A percentile compares a stretch with the other conserved stretches of the same genome.
Evolutionary conservation across 2,113 vertebrate species (phyloP).

Genomic region (Proteles cristata): DNA sequence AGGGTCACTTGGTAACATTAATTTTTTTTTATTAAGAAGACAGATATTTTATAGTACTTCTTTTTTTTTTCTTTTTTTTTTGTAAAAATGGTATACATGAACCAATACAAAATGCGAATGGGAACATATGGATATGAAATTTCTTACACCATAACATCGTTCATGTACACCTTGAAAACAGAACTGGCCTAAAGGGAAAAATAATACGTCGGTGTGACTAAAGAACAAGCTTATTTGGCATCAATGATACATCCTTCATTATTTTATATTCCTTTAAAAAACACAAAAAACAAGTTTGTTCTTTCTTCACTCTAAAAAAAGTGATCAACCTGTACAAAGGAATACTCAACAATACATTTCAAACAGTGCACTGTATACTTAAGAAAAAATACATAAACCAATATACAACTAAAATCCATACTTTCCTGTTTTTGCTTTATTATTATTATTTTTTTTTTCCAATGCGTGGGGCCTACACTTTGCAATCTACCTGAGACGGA

Average conservation of each 20-base stretch:
- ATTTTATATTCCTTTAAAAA: conserved; percentile 82
- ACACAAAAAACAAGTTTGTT: conserved; percentile 88
- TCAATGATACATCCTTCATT: conserved; percentile 84
- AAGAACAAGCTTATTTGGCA: conserved; percentile 91
- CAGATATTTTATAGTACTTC: conserved; percentile 92
- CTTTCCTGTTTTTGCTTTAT: conserved; percentile 84
- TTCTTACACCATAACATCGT: conserved; percentile 89
- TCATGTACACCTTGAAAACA: conserved; percentile 90
- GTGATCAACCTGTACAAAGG: conserved; percentile 91
- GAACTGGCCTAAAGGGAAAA: conserved; percentile 88
- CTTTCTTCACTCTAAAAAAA: conserved; percentile 89
- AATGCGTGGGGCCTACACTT: conserved; percentile 90
- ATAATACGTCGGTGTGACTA: conserved; percentile 83
- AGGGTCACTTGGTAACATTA: conserved; percentile 88
- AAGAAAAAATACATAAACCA: conserved; percentile 89
- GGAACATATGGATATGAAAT: conserved; percentile 88
- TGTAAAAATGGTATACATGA: conserved; percentile 93
- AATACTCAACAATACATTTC: conserved; percentile 93
- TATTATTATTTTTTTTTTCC: conserved; percentile 78
- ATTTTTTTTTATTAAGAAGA: conserved; percentile 92
- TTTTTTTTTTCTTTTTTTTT: conserved; percentile 85
- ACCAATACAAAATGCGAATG: conserved; percentile 92
- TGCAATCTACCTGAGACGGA: conserved; percentile 93
- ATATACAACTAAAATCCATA: conserved; percentile 90
- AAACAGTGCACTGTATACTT: conserved; percentile 92